Percentiles rank a stretch among this genome's conserved stretches.
Evolutionary conservation across 2,888 invertebrate genomes (phyloP).

Genomic region (Morpho helenor): DNA sequence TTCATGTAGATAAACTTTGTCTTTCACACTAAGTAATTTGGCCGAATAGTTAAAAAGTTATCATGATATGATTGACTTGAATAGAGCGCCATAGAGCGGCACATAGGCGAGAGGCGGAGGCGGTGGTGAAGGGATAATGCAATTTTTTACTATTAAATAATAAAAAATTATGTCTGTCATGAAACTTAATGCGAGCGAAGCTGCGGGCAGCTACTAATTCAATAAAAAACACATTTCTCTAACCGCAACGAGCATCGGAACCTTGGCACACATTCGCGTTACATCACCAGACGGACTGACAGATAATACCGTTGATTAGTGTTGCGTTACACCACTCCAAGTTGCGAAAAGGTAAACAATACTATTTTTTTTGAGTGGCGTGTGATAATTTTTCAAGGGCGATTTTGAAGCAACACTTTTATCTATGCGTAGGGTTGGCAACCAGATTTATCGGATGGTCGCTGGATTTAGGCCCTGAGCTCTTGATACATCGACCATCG

Average conservation of each 20-base stretch:
- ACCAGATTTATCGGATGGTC: too few species aligned
- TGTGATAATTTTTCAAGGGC: constrained; percentile 26
- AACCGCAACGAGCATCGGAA: constrained; percentile 11
- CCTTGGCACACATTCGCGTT: constrained; percentile 26
- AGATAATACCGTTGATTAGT: constrained; percentile 24
- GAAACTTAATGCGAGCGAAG: neutral
- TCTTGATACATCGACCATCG: too few species aligned
- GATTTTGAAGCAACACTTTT: neutral
- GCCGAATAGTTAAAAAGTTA: too few species aligned
- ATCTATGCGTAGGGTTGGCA: neutral
- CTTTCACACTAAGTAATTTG: too few species aligned
- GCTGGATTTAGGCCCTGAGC: too few species aligned
- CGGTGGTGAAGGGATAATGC: too few species aligned
- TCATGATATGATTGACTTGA: too few species aligned
- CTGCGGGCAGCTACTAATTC: constrained; percentile 8
- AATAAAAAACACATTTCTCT: constrained; percentile 23
- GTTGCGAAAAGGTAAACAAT: constrained; percentile 26
- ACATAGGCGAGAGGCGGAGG: too few species aligned
- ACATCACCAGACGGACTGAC: constrained; percentile 22
- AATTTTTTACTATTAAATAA: too few species aligned
- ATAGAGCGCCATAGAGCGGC: too few species aligned
- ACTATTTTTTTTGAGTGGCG: constrained; percentile 15
- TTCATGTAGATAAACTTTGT: too few species aligned
- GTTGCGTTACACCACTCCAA: constrained; percentile 14
- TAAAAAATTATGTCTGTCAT: too few species aligned